A percentile compares a stretch with the other conserved stretches of the same genome.
Evolutionary conservation across 2,888 invertebrate genomes (phyloP).

Genomic region (Rotaria macrura): DNA sequence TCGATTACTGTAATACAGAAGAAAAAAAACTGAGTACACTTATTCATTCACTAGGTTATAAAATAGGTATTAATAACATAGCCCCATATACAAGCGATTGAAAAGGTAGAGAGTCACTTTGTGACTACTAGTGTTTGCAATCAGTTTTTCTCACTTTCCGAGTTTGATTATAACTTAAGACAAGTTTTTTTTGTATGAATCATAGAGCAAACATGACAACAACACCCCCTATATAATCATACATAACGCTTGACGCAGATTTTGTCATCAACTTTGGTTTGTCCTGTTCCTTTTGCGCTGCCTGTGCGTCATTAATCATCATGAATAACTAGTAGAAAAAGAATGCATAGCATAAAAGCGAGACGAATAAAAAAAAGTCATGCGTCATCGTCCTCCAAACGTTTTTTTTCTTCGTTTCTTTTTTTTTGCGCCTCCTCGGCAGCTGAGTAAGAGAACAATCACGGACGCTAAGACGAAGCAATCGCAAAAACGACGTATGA

Average conservation of each 20-base stretch:
- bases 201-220: not conserved
- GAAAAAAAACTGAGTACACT: not conserved
- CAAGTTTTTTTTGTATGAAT: not conserved
- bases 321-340: not conserved
- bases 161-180: not conserved
- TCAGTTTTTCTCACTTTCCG: not conserved
- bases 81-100: not conserved
- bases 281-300: not conserved
- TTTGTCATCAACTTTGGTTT: not conserved
- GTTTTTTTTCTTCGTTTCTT: not conserved
- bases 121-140: not conserved
- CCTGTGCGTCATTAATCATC: not conserved
- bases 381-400: constrained; percentile 12
- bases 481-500: not conserved
- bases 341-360: not conserved
- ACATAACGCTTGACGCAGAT: not conserved
- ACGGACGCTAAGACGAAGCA: not conserved
- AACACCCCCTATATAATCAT: not conserved
- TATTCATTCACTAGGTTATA: not conserved
- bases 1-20: not conserved
- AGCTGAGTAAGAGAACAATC: not conserved
- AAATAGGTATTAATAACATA: not conserved
- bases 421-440: not conserved
- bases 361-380: not conserved
- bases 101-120: not conserved